Evolutionary conservation across 2,113 vertebrate genomes (phyloP), one percentile per base, ranked within the genome.

Genomic region (Equus quagga): DNA sequence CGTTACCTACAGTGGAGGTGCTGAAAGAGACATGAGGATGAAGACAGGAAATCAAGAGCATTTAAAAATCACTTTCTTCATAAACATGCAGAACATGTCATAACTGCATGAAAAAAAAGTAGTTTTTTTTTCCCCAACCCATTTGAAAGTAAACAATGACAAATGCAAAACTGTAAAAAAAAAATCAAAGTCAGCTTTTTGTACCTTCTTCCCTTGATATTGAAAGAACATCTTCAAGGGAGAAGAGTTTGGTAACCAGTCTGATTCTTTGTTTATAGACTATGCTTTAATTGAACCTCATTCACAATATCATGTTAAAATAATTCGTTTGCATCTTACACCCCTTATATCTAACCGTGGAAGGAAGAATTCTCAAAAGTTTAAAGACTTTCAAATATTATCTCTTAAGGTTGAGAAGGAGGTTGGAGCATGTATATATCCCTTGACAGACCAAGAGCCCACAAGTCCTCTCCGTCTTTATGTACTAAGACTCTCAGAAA

Each of bases 361-460:
- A 58, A 84, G 5, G 49, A 94, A 92, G 44, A 92, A 72, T 83
- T 83, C 70, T 95, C n/a, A 89, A 49, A 88, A 88, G 28, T 88
- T 78, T 88, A 41, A 95, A 56, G 36, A 92, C 72, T 97, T 97
- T 97, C 23, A 89, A 24, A 36, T 64, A 21, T 73, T 46, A 28
- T 49, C 64, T 65, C 26, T 72, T 73, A 92, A 89, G 56, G 19
- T 84, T 95, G 26, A n/a, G 24, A 72, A 88, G 83, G 69, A 46
- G 28, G 23, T 96, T 95, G 72, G 84, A 84, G 15, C 31, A 26
- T 56, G 5, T 56, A 3, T 46, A 31, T 85, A 36, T 80, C 21
- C 18, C 12, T 72, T 65, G 26, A 41, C 60, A 96, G n/a, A 82
- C 28, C 44, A 86, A 82, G 54, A 81, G 31, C 67, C 73, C 28